A percentile compares a stretch with the other conserved stretches of the same genome.
These are phyloP conservation scores for Montipora cactus DNA, from an alignment of 64 coral and sea anemone genomes.

Conservation along the genomic window DNA sequence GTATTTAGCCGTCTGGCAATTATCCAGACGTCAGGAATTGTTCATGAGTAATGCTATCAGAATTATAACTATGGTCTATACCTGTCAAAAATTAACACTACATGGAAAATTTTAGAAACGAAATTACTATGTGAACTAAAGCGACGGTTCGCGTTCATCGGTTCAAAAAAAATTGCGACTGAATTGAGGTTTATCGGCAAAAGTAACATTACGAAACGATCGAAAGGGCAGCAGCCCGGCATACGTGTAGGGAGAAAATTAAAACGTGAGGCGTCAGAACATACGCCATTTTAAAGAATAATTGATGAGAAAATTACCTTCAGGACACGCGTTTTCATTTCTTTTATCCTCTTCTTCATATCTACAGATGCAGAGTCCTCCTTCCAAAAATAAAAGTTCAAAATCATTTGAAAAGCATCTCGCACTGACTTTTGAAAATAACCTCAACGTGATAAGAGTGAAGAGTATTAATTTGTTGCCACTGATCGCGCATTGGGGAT, in stretches of 20 bases:
- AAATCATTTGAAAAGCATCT: not conserved
- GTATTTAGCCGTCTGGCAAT: not conserved
- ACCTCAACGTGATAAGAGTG: not conserved
- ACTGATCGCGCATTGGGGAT: not conserved
- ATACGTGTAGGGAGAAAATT: not conserved
- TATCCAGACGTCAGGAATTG: too few relatives aligned
- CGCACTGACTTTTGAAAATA: not conserved
- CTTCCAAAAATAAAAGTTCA: not conserved
- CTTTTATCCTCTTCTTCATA: conserved; percentile 53
- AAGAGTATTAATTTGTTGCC: not conserved
- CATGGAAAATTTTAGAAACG: too few relatives aligned
- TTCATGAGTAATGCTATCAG: not conserved
- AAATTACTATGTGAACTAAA: too few relatives aligned
- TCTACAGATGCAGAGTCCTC: conserved; percentile 19
- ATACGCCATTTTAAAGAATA: not conserved
- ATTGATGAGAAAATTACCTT: conserved; percentile 15
- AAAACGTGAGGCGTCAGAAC: not conserved
- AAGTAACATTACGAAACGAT: not conserved
- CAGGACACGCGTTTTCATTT: conserved; percentile 29
- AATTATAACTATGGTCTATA: too few relatives aligned
- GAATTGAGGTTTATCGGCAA: not conserved
- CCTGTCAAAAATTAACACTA: too few relatives aligned
- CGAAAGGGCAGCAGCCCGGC: not conserved
- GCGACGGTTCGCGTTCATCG: too few relatives aligned
- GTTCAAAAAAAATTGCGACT: not conserved